These are phyloP conservation scores for Sporophila hypoxantha DNA, from an alignment of 2,113 vertebrate species.

Conservation along the genomic window DNA sequence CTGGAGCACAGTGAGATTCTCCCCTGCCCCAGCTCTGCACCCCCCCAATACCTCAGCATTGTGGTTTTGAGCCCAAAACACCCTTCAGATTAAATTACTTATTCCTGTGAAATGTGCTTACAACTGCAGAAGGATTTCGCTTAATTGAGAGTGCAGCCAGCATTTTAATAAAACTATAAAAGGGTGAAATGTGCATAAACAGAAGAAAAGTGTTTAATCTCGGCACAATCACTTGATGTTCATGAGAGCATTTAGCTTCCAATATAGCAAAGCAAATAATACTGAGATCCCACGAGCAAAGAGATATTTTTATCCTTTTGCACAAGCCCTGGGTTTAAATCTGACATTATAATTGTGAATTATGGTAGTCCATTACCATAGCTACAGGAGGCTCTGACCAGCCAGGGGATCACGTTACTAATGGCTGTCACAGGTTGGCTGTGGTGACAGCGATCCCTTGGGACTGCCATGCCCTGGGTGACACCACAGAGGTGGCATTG, in stretches of 20 bases:
- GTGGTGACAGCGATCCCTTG: background rate
- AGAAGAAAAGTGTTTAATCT: constrained; percentile 41
- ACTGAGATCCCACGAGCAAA: constrained; percentile 17
- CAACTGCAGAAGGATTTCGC: background rate
- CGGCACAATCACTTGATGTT: background rate
- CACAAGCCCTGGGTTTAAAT: constrained; percentile 16
- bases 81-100: background rate
- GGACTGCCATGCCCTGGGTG: background rate
- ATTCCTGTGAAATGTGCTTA: constrained; percentile 8
- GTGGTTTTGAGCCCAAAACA: background rate
- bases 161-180: constrained; percentile 40
- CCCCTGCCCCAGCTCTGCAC: background rate
- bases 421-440: background rate
- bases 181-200: constrained; percentile 21
- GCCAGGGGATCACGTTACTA: background rate
- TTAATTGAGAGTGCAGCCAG: constrained; percentile 38
- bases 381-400: constrained; percentile 34
- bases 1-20: background rate
- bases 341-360: constrained; percentile 34
- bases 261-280: constrained; percentile 33
- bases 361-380: constrained; percentile 20
- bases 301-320: constrained; percentile 30
- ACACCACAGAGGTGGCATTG: accelerated
- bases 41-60: background rate
- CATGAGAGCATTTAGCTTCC: constrained; percentile 2